Percentiles rank a stretch among this genome's conserved stretches.
These are phyloP conservation scores for Platysternon megacephalum DNA, from an alignment of 2,113 vertebrate species.

Conservation along the genomic window DNA sequence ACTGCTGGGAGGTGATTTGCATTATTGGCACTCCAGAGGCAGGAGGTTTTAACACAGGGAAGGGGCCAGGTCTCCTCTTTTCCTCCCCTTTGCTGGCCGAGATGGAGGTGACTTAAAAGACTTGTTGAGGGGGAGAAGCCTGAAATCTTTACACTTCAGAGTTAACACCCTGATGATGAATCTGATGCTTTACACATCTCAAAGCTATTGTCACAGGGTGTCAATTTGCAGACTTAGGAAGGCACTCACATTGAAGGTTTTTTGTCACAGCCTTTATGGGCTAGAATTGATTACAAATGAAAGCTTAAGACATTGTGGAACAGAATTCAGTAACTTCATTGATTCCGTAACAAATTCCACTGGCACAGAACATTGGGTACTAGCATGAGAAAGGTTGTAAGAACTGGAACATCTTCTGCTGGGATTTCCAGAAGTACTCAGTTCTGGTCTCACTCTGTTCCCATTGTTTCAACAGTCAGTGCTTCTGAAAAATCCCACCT, in stretches of 20 bases:
- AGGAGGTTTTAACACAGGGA: neutral
- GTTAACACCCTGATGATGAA: neutral
- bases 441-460: neutral
- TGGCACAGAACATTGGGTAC: neutral
- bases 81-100: neutral
- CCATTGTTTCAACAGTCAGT: neutral
- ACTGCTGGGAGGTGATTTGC: neutral
- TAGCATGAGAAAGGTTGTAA: neutral
- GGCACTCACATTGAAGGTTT: neutral
- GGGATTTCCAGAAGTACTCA: neutral
- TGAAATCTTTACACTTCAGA: rapidly evolving
- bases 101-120: neutral
- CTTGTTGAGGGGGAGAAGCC: neutral
- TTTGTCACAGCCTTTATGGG: neutral
- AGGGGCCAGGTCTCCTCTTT: neutral
- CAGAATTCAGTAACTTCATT: rapidly evolving
- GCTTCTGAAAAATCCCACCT: conserved; percentile 50
- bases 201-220: neutral
- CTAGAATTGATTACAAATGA: neutral
- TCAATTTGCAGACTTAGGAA: neutral
- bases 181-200: neutral
- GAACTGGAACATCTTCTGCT: neutral
- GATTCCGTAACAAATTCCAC: neutral
- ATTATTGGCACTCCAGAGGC: neutral
- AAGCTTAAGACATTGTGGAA: neutral